Conservation (phyloP, 2,113 vertebrate species). For the Dasyurus viverrinus region DNA sequence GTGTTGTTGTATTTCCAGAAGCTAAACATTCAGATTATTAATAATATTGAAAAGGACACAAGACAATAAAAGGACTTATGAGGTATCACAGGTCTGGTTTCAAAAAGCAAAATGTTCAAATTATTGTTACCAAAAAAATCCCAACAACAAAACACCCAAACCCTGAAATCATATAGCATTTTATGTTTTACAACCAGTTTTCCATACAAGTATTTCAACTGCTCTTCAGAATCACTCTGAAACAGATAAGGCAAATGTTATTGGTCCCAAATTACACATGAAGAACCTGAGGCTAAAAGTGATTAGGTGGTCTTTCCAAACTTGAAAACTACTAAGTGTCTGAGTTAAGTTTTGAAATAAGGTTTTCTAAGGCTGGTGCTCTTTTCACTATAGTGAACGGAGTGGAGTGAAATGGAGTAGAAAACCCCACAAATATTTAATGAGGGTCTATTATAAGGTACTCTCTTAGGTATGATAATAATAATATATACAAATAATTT, state of each 20-base stretch:
- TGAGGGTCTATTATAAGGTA: not conserved
- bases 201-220: not conserved
- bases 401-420: not conserved
- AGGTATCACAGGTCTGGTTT: not conserved
- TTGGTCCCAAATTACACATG: not conserved
- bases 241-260: not conserved
- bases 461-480: not conserved
- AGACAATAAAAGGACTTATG: not conserved
- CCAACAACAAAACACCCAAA: not conserved
- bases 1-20: not conserved
- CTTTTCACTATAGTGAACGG: not conserved
- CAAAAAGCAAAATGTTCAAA: not conserved
- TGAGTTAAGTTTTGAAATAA: not conserved
- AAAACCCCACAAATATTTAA: not conserved
- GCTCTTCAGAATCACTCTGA: not conserved
- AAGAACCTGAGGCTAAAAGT: not conserved
- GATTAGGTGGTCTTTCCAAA: not conserved
- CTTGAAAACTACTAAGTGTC: not conserved
- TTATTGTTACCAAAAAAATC: not conserved
- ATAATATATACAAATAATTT: not conserved
- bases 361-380: not conserved
- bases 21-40: not conserved
- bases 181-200: not conserved
- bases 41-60: not conserved
- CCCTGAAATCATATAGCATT: not conserved